Evolutionary conservation across 2,888 invertebrate species (phyloP).

Genomic region (Cyclophora punctaria): DNA sequence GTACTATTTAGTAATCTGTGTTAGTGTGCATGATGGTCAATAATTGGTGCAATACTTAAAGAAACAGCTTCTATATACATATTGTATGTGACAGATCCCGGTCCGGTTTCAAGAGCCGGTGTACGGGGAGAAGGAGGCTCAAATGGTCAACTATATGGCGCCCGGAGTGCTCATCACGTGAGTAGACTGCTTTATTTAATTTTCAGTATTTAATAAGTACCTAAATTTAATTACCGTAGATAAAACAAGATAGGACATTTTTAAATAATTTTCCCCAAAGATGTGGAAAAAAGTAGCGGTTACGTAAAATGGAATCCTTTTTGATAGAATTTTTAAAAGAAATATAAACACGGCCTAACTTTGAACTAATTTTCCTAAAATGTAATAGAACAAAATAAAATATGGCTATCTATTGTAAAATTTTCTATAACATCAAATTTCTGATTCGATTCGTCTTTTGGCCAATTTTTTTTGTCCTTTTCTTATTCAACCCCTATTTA

Average conservation of each 20-base stretch:
- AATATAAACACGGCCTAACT: not conserved
- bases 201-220: no score
- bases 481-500: no score
- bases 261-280: not conserved
- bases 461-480: no score
- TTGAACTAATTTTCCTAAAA: not conserved
- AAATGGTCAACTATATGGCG: slow-evolving; percentile 86
- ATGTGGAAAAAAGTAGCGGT: not conserved
- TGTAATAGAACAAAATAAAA: not conserved
- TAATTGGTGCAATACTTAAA: no score
- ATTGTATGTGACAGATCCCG: slow-evolving; percentile 60
- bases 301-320: not conserved
- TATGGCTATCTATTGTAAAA: no score
- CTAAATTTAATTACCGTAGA: not conserved
- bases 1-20: no score
- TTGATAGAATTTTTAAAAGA: not conserved
- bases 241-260: not conserved
- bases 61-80: no score
- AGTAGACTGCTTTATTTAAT: slow-evolving; percentile 39
- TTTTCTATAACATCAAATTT: no score
- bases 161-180: slow-evolving; percentile 89
- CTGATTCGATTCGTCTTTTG: no score
- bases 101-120: slow-evolving; percentile 81
- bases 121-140: slow-evolving; percentile 79
- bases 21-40: no score